These are phyloP conservation scores for Lacerta bilineata DNA, from an alignment of 2,797 vertebrate genomes.

Conservation along the genomic window DNA sequence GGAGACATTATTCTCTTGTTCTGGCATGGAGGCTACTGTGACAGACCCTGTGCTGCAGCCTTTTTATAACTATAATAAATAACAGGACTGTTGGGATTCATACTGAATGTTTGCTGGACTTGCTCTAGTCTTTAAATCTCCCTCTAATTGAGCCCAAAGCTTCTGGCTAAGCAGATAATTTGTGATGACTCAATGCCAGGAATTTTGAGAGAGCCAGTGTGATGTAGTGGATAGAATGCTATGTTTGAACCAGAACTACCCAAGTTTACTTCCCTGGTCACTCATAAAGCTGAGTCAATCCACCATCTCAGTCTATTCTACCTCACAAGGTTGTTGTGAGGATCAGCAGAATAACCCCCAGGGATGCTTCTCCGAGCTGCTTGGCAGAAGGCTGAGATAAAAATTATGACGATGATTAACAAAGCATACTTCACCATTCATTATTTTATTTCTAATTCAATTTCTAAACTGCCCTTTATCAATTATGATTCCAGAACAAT, in stretches of 20 bases:
- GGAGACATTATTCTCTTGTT: constrained; percentile 1
- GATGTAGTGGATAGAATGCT: not conserved
- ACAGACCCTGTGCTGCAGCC: not conserved
- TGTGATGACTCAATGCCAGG: not conserved
- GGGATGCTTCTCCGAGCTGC: not conserved
- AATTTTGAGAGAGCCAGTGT: not conserved
- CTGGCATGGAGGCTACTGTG: not conserved
- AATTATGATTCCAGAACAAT: too few relatives aligned
- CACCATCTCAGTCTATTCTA: too few relatives aligned
- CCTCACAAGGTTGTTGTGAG: not conserved
- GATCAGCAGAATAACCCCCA: not conserved
- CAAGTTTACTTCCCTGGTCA: not conserved
- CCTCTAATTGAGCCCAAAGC: constrained; percentile 23
- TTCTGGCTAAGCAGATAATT: constrained; percentile 27
- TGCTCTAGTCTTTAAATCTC: constrained; percentile 27
- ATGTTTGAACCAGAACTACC: not conserved
- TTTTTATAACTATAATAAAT: constrained; percentile 27
- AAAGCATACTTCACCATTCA: too few relatives aligned
- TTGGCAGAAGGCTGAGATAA: not conserved
- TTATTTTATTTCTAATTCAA: too few relatives aligned
- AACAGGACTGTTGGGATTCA: constrained; percentile 6
- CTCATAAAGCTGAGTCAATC: not conserved
- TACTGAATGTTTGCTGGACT: constrained; percentile 18
- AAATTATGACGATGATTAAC: too few relatives aligned
- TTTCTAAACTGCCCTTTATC: too few relatives aligned